Conservation (phyloP, 2,113 vertebrate species). For the Lampris megalopsis region DNA sequence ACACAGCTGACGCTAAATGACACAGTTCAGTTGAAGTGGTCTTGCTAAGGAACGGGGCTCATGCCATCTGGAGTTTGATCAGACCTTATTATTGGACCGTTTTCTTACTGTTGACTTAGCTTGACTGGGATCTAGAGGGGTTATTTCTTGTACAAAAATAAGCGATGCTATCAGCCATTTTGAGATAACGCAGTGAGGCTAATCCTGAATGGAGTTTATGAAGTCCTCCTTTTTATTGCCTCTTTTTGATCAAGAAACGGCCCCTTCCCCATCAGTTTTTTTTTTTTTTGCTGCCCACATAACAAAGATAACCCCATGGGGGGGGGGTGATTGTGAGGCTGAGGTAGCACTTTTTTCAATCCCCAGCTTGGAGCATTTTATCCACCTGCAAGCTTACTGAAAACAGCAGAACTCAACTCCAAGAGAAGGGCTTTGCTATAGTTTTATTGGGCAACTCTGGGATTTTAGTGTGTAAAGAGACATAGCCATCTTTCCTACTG, state of each 20-base stretch:
- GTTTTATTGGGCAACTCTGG: too few species aligned
- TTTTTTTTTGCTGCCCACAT: not conserved
- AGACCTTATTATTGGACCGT: conserved; percentile 30
- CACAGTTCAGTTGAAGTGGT: conserved; percentile 41
- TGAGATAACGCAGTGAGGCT: conserved; percentile 47
- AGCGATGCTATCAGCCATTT: conserved; percentile 51
- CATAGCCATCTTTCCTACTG: conserved; percentile 42
- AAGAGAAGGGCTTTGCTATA: too few species aligned
- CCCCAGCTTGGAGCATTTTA: conserved; percentile 5
- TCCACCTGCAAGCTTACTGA: conserved; percentile 17
- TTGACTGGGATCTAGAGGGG: conserved; percentile 27
- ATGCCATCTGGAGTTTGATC: conserved; percentile 23
- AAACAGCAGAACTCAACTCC: too few species aligned
- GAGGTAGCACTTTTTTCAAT: not conserved
- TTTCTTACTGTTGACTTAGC: conserved; percentile 59
- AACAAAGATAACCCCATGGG: not conserved
- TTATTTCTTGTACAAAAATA: conserved; percentile 45
- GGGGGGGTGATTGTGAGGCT: not conserved
- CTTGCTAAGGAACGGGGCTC: not conserved
- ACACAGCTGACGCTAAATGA: conserved; percentile 51
- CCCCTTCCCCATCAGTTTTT: not conserved
- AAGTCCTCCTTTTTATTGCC: not conserved
- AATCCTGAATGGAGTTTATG: conserved; percentile 26
- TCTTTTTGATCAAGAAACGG: conserved; percentile 22
- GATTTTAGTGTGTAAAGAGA: too few species aligned